Conservation (phyloP, 2,797 vertebrate genomes). For the Urosaurus nigricauda region DNA sequence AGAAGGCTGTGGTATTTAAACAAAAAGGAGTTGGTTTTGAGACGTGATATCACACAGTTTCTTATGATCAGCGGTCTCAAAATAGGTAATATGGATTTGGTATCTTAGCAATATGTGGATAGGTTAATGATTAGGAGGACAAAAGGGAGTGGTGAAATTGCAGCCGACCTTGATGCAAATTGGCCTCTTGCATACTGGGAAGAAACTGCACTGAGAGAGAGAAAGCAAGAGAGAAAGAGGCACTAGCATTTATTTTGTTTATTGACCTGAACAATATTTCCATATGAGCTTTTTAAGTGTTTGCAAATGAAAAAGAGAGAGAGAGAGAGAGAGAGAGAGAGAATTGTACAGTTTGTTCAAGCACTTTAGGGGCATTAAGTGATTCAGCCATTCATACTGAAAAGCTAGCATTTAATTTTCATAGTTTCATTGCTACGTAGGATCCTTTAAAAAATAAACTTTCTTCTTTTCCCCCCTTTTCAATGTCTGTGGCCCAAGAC, state of each 20-base stretch:
- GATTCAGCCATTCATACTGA: conserved; percentile 26
- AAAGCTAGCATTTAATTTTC: conserved; percentile 62
- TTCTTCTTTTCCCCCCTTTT: background rate
- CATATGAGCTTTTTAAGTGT: conserved; percentile 52
- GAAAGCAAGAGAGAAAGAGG: conserved; percentile 40
- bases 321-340: too few species aligned
- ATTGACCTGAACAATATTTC: conserved; percentile 47
- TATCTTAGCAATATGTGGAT: conserved; percentile 10
- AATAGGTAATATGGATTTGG: conserved; percentile 4
- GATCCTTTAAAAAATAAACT: background rate
- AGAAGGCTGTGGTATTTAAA: background rate
- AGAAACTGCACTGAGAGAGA: conserved; percentile 34
- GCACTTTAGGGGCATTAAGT: conserved; percentile 66
- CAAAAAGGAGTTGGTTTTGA: background rate
- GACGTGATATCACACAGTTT: background rate
- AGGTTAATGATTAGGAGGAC: background rate
- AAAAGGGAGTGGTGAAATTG: conserved; percentile 1
- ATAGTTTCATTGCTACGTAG: conserved; percentile 37
- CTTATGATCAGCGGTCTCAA: background rate
- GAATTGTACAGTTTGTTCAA: conserved; percentile 55
- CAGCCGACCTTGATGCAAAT: conserved; percentile 18
- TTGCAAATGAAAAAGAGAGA: conserved; percentile 59
- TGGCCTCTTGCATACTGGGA: background rate
- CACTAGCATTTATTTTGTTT: conserved; percentile 56
- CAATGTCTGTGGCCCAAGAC: background rate